Evolutionary conservation across 2,113 vertebrate genomes (phyloP).

Genomic region (Erythrocercus mccallii): DNA sequence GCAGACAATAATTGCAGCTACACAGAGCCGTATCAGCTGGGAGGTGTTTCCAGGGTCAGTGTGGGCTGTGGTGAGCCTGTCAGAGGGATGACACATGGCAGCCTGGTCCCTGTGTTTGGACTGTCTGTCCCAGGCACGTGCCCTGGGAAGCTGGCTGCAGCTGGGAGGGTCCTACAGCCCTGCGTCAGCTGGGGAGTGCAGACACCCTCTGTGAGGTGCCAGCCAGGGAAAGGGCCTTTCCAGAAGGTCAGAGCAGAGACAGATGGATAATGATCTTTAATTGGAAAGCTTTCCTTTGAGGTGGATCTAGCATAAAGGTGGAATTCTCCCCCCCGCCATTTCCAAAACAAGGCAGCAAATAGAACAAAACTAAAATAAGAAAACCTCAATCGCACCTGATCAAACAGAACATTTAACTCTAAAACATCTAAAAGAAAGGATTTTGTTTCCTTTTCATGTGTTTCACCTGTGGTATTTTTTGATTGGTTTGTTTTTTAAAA

Average conservation of each 20-base stretch:
- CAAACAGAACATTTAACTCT: background rate
- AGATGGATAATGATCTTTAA: background rate
- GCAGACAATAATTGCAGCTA: background rate
- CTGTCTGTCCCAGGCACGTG: fast-evolving
- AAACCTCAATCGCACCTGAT: background rate
- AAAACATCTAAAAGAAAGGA: background rate
- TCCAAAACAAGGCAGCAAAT: background rate
- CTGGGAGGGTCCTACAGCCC: background rate
- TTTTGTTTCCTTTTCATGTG: background rate
- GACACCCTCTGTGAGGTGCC: background rate
- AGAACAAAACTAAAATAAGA: background rate
- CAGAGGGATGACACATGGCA: background rate
- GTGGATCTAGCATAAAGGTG: background rate
- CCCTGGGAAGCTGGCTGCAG: background rate
- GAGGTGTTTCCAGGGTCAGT: background rate
- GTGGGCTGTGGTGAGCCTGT: background rate
- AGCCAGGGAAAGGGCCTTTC: background rate
- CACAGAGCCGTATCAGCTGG: background rate
- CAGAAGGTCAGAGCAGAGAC: background rate
- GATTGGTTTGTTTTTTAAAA: background rate
- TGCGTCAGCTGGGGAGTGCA: background rate
- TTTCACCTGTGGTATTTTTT: background rate
- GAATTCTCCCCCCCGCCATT: fast-evolving
- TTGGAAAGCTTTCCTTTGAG: background rate
- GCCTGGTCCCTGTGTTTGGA: background rate